Evolutionary conservation across 2,113 vertebrate species (phyloP), one percentile per base, ranked within the genome.

Genomic region (Brachionichthys hirsutus): DNA sequence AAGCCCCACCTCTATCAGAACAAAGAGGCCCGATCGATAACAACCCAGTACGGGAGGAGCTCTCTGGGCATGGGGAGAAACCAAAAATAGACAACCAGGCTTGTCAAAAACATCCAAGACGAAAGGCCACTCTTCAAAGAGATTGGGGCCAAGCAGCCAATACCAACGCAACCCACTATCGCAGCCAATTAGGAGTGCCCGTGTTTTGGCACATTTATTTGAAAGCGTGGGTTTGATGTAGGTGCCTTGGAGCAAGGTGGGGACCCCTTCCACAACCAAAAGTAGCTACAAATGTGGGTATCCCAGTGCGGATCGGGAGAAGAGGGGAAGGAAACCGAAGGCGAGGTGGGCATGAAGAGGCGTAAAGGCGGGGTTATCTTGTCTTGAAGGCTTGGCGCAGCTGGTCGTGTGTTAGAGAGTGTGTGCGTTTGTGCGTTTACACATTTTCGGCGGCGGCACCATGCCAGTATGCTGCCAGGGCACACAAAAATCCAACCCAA

Each of bases 371-470:
- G 89, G 86, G 88, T 88, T 86, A 82, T 75, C 62, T 76, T 89
- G 80, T 91, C 88, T 90, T 84, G 80, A 75, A 92, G 89, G 91
- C 90, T 88, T 90, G 84, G 87, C 88, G 87, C 82, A 86, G 86
- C 86, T 89, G 86, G 86, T 85, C 73, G 80, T 88, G 83, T 88
- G 83, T 89, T 86, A 69, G 67, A 75, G 4, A 59, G 83, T 82
- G 82, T 83, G 81, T 87, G 84, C 77, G 57, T 84, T 72, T 84
- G 60, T 82, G 65, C 60, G 63, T 73, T 67, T 88, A 68, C 78
- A 83, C 86, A 78, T 85, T 79, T 83, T 80, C 64, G 81, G 74
- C 69, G 78, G 61, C 88, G 81, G 88, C 88, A 85, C 73, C 70
- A 83, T 89, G 88, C 88, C 88, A 89, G 88, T 81, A 88, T 82